Base-by-base conservation (phyloP, 2,797 vertebrate species). In the Muraenolepis orangiensis region DNA sequence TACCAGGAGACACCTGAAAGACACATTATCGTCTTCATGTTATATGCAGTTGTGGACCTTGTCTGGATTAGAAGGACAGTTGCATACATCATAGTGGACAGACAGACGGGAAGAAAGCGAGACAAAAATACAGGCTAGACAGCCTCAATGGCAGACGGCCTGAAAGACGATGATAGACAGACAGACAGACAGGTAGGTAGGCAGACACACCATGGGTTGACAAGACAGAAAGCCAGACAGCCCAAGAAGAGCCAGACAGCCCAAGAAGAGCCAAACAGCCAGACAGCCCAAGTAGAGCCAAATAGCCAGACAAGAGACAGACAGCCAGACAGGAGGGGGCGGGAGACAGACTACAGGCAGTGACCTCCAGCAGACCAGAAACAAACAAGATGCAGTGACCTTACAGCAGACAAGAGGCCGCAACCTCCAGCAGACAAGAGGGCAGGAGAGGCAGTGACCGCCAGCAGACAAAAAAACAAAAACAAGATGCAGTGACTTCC, bases 1-100 rank as follows among this genome's bases (percentile, higher is more conserved):
- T 98, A 11, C 98, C 98, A 30, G 97, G 96, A 81, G 98, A 98
- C 31, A 99, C 97, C 97, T 98, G 76, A 70, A n/a, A n/a, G 5
- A 34, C 0, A 46, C 8, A 20, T 13, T 26, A 30, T 67, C 14
- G 30, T 29, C 64, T 14, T 64, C 6, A 26, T 64, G 42, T 18
- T 18, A 14, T 18, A 46, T n/a, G n/a, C n/a, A n/a, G n/a, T 16
- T 6, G 4, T 38, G 42, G 16, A 18, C 42, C 16, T 46, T 18
- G 42, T 38, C 36, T 38, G 36, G 12, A 38, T 38, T 28, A 71
- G 72, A n/a, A 32, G 72, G 28, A 32, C 61, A 10, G 31, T 38
- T 6, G 38, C 64, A 34, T 38, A 7, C 11, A 0, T 32, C 28
- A 14, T 18, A 11, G 3, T 18, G 61, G 12, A 46, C 42, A 26